Conservation (phyloP, 2,113 vertebrate species). For the Verasper variegatus region DNA sequence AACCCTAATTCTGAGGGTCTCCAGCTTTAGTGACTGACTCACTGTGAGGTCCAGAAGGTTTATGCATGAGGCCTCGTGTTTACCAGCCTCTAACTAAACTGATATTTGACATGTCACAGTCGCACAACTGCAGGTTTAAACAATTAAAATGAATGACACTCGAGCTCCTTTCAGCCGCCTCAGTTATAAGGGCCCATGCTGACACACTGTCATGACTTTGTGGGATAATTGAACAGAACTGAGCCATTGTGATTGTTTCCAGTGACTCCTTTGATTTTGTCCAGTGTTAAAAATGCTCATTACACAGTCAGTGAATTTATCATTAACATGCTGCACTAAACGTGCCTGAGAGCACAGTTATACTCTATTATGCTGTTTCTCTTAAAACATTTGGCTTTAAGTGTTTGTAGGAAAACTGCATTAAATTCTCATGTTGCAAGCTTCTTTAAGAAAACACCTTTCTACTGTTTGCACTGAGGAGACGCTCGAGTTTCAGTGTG, state of each 20-base stretch:
- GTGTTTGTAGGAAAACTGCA: background rate
- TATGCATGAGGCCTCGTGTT: background rate
- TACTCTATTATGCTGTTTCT: background rate
- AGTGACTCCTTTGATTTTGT: background rate
- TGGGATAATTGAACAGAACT: background rate
- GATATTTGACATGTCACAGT: background rate
- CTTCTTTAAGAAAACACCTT: background rate
- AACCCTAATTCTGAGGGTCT: background rate
- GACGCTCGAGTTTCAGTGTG: constrained; percentile 19
- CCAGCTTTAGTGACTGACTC: background rate
- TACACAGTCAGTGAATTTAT: background rate
- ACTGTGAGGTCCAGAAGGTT: background rate
- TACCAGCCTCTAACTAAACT: background rate
- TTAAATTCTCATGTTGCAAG: background rate
- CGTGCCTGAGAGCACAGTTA: background rate
- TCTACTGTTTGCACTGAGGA: constrained; percentile 2
- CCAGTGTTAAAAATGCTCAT: background rate
- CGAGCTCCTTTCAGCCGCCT: background rate
- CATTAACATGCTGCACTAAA: constrained; percentile 13
- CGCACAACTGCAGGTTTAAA: background rate
- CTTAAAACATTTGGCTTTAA: background rate
- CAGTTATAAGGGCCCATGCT: background rate
- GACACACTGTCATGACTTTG: background rate
- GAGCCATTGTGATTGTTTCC: background rate
- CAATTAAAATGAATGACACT: background rate